Conservation (phyloP, 2,113 vertebrate species). For the Scatophagus argus region DNA sequence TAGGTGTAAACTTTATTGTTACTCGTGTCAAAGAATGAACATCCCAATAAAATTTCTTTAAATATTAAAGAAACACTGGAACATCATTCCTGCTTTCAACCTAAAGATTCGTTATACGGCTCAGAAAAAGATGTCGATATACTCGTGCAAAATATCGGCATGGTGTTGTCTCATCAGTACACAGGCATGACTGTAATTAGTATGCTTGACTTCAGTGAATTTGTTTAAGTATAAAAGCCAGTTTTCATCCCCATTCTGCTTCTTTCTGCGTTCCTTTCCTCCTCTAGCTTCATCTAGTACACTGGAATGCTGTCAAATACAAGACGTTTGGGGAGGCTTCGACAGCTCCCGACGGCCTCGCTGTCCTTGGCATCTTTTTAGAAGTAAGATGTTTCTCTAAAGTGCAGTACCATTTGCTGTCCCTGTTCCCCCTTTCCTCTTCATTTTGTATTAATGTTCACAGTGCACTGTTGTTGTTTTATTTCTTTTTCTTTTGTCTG, state of each 20-base stretch:
- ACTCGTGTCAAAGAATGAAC: not conserved
- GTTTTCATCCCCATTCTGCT: not conserved
- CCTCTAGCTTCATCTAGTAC: slow-evolving; percentile 94
- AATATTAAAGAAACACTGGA: not conserved
- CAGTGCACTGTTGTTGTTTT: too few species aligned
- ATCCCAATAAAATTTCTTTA: not conserved
- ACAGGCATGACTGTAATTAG: not conserved
- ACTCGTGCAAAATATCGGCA: not conserved
- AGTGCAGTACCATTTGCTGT: not conserved
- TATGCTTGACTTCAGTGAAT: not conserved
- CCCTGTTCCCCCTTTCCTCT: not conserved
- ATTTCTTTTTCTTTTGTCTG: too few species aligned
- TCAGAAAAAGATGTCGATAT: not conserved
- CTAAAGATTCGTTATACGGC: not conserved
- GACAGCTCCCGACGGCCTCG: slow-evolving; percentile 90
- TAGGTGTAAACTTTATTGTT: not conserved
- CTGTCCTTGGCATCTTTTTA: slow-evolving; percentile 94
- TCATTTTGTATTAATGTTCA: not conserved
- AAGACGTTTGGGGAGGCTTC: slow-evolving; percentile 91
- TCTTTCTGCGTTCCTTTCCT: not conserved
- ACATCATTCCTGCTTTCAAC: not conserved
- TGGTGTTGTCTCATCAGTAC: not conserved
- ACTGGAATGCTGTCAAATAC: slow-evolving; percentile 95
- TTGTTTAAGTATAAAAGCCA: not conserved
- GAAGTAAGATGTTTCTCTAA: slow-evolving; percentile 85